Evolutionary conservation across 2,888 invertebrate genomes (phyloP), one percentile per base, ranked within the genome.

Genomic region (Conops quadrifasciatus): DNA sequence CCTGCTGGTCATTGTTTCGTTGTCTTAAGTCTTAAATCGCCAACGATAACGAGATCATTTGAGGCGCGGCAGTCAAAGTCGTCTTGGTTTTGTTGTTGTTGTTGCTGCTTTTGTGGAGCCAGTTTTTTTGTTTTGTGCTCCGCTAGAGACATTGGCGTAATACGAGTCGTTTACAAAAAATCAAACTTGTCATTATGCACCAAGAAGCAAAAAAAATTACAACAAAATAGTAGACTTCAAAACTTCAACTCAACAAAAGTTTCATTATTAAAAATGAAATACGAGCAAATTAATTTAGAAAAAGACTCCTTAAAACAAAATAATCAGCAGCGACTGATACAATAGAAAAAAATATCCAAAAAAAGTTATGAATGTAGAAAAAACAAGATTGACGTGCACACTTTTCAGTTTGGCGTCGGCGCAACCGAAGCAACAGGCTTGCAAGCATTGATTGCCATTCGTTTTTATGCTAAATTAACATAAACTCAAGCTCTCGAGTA

Each of bases 381-480:
- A 36, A 36, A 36, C 36, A 36, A 36, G 36, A 36, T 36, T 36
- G 36, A 7, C 9, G 36, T 36, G 4, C 9, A 36, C 4, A 9
- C 36, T 36, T 9, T 4, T 36, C 9, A 36, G 36, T 36, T 7
- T 36, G 36, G 5, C 9, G 4, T 19, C 56, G 26, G n/a, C 19
- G 53, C 56, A 56, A 56, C n/a, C 26, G 56, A 24, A 24, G 19
- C n/a, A 56, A 56, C n/a, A 24, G n/a, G 13, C n/a, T 56, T n/a
- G 56, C 56, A 56, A 56, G n/a, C n/a, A 56, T 16, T 24, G 21
- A 19, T n/a, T 36, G 36, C 24, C 56, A 56, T 56, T 56, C 56
- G n/a, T 51, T 9, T 53, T 19, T 53, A 53, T 53, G 53, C 7
- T 26, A 56, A 26, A 56, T 26, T 13, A 56, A 56, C n/a, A 24